Base-by-base conservation (phyloP, 2,888 invertebrate species). In the Cephalotes varians region DNA sequence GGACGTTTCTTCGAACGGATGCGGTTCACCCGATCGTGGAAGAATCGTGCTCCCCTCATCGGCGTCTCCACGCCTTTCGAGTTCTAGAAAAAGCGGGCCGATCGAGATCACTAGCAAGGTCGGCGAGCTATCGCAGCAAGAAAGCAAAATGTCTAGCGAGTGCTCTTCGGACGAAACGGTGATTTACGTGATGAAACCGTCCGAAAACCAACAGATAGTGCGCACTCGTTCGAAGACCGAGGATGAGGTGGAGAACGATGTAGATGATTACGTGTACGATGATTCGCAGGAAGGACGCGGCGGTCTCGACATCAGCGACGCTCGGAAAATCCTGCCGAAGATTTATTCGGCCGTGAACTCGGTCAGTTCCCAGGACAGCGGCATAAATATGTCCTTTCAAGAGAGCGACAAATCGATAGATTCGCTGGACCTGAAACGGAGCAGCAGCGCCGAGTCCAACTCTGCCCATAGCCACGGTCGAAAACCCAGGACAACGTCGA, bases 291-390 rank as follows among this genome's bases (percentile, higher is more conserved):
- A 86, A 0, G 90, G 88, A 15, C 86, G 84, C n/a, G 77, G 81
- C 0, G 85, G 25, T 93, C 90, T 84, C 95, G 95, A 90, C 92
- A 93, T 86, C 95, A 95, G 86, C 91, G 92, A 74, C 91, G 94
- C 51, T 95, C 95, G 91, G 94, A 95, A 95, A 96, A 95, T 86
- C 44, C 85, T 94, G 94, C 91, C 96, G 83, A 96, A 96, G 90
- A 95, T 95, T 37, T 96, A 96, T 94, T 96, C 96, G 84, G 96
- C 96, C 90, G 96, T 97, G 72, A 96, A 96, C 83, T 96, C 97
- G 77, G 96, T 97, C 73, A 97, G 97, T 91, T 97, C 97, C 6
- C 97, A 97, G 93, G 97, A 97, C 92, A 97, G 97, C 90, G 97
- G 97, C 0, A 97, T 97, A 81, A 97, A 97, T 92, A 95, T 97